Base-by-base conservation (phyloP, 2,797 vertebrate species). In the Antennarius maculatus region DNA sequence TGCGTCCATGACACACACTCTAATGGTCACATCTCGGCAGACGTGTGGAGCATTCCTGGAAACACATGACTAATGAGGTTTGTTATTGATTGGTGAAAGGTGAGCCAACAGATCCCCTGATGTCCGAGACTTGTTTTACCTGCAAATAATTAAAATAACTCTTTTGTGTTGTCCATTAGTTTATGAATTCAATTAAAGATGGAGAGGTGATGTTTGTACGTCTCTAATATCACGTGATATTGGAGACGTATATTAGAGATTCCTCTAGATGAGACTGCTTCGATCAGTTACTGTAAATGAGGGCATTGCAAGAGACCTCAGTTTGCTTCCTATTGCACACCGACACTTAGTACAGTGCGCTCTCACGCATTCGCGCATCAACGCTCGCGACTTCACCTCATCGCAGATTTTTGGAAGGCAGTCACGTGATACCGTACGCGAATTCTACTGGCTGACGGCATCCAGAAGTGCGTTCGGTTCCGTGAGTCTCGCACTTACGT, bases 11-110 rank as follows among this genome's bases (percentile, higher is more conserved):
- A 71, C 57, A 62, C 59, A 18, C 61, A 39, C 58, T 45, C 78
- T 77, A 74, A 82, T 74, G 69, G 75, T 70, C 71, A 66, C 59
- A 56, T 57, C 68, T 54, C 58, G 3, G 52, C 41, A 68, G 9
- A 51, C 7, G 37, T 9, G 56, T 46, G 47, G 51, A 31, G 55
- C 2, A 47, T 76, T 78, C 64, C 75, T 68, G 79, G 71, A 82
- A 71, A 67, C 27, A 54, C 49, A 52, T 17, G 50, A 61, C 65
- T 57, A 70, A 69, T 76, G 37, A 56, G 59, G 41, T 76, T 68
- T 55, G 42, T 47, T 43, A 54, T 43, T 71, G 53, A 28, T n/a
- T 69, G 50, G 66, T 63, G 77, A 50, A 72, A 77, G 10, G 11
- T 5, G 27, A 77, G 42, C 62, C 27, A 6, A 64, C 63, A 60